phyloP scores from a whole-genome alignment of 2,113 vertebrate species.

The Melanocharis versteri region DNA sequence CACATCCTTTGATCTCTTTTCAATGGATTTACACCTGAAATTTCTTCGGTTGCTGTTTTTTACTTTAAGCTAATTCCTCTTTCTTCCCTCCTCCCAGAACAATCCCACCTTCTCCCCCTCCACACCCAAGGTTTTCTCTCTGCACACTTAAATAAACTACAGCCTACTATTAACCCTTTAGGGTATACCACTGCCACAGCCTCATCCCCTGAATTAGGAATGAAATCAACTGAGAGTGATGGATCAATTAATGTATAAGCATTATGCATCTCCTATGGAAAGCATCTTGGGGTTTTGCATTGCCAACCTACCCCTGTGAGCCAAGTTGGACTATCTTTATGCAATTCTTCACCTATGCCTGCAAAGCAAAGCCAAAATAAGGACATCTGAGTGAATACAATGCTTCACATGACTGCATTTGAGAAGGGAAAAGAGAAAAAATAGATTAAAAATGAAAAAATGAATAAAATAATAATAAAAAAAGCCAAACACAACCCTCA shows the following conservation, averaged over 20 bases:
- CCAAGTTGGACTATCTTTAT: constrained; percentile 46
- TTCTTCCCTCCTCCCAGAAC: neutral
- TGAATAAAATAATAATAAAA: neutral
- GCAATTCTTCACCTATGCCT: constrained; percentile 53
- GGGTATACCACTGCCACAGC: neutral
- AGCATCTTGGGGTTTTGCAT: constrained; percentile 16
- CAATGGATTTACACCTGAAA: constrained; percentile 28
- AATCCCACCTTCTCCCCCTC: neutral
- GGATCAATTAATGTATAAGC: constrained; percentile 44
- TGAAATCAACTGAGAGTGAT: constrained; percentile 10
- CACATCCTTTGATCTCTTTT: neutral
- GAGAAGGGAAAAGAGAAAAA: neutral
- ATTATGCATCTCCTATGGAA: constrained; percentile 9
- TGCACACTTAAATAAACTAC: constrained; percentile 8
- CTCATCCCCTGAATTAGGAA: neutral
- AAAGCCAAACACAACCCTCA: constrained; percentile 47
- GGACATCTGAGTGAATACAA: constrained; percentile 51
- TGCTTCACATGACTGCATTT: constrained; percentile 53
- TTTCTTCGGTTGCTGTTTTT: neutral
- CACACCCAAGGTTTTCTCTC: neutral
- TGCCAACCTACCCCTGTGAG: constrained; percentile 9
- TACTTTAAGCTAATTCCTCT: neutral
- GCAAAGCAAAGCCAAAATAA: constrained; percentile 62
- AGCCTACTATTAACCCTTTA: constrained; percentile 35
- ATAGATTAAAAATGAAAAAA: neutral